Evolutionary conservation across 1,140 invertebrate species (phyloP).

Genomic region (Drosophila melanica): DNA sequence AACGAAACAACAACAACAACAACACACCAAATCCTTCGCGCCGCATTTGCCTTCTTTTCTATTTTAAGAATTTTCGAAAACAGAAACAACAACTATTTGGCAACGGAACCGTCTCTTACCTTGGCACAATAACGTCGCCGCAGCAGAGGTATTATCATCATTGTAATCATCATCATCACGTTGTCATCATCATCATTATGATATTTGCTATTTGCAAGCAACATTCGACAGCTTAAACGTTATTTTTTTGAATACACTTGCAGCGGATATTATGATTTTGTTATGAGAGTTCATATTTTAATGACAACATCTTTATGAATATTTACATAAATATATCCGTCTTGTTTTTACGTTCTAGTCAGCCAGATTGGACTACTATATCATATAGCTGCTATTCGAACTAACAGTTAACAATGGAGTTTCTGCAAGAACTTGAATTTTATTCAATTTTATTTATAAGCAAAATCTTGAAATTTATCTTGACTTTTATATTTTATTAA

Average conservation of each 20-base stretch:
- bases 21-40: conserved; percentile 51
- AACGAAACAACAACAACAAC: neutral
- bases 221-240: conserved; percentile 63
- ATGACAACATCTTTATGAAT: no score
- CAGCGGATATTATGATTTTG: neutral
- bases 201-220: conserved; percentile 11
- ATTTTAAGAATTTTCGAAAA: conserved; percentile 68
- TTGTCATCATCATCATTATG: conserved; percentile 30
- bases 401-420: no score
- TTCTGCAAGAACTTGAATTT: no score
- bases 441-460: no score
- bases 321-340: no score
- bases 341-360: no score
- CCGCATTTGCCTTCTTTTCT: conserved; percentile 49
- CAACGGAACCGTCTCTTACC: conserved; percentile 73
- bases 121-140: conserved; percentile 77
- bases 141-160: conserved; percentile 23
- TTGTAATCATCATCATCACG: conserved; percentile 16
- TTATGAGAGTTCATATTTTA: neutral
- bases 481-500: no score
- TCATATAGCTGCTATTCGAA: no score
- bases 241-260: conserved; percentile 12
- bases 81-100: conserved; percentile 59
- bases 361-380: no score
- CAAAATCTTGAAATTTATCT: no score